These are phyloP conservation scores for Tolypeutes matacus DNA, from an alignment of 2,797 vertebrate genomes.

Conservation along the genomic window DNA sequence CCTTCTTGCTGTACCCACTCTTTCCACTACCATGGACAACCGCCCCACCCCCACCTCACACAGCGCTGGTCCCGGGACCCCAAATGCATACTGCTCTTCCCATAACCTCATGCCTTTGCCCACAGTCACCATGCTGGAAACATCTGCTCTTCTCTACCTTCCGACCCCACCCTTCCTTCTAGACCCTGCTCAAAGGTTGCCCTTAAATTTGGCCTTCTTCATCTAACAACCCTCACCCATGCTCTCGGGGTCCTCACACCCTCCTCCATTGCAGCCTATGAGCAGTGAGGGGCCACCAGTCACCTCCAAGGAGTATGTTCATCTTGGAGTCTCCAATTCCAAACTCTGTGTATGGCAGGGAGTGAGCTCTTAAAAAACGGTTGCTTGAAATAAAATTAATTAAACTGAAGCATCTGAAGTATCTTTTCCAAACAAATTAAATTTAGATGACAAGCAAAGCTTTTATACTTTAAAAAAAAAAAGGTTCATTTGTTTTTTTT, in stretches of 20 bases:
- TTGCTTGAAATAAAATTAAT: slow-evolving; percentile 46
- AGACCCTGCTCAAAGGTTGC: background rate
- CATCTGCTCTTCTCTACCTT: background rate
- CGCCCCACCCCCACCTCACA: too few relatives aligned
- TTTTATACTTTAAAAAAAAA: background rate
- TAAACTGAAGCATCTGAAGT: background rate
- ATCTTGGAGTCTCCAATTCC: background rate
- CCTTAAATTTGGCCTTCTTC: background rate
- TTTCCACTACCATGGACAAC: rapidly evolving
- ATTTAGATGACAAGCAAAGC: background rate
- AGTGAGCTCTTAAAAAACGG: slow-evolving; percentile 3
- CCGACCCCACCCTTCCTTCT: background rate
- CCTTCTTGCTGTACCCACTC: background rate
- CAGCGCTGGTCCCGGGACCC: background rate
- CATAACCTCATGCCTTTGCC: background rate
- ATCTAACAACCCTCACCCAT: background rate
- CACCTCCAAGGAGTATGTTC: background rate
- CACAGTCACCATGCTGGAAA: background rate
- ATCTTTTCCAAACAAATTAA: background rate
- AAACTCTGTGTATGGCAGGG: background rate
- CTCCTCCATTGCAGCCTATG: background rate
- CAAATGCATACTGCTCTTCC: background rate
- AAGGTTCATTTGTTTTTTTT: background rate
- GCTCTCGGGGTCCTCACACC: background rate
- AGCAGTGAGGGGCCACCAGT: background rate